Percentiles rank a stretch among this genome's conserved stretches.
phyloP scores from a whole-genome alignment of 2,888 invertebrate species.

The Orthosia gothica region DNA sequence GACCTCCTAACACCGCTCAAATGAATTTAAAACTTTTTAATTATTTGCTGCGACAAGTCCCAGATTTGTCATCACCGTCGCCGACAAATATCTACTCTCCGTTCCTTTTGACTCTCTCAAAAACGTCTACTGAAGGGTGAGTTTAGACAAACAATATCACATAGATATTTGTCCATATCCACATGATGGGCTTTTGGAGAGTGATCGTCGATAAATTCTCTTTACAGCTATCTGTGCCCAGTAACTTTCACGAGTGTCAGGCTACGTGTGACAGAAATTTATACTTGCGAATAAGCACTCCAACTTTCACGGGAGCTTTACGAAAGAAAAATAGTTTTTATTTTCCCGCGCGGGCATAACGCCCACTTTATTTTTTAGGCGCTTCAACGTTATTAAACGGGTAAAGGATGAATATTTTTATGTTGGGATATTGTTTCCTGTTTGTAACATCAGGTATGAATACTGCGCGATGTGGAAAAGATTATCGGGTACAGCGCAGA shows the following conservation, averaged over 20 bases:
- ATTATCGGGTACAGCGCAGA: constrained; percentile 72
- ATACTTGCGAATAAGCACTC: constrained; percentile 75
- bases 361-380: constrained; percentile 69
- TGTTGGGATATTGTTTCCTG: constrained; percentile 56
- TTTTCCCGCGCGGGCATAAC: constrained; percentile 61
- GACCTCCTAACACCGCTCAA: constrained; percentile 79
- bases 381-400: constrained; percentile 70
- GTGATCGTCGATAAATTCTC: constrained; percentile 61
- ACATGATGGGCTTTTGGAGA: constrained; percentile 43
- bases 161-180: constrained; percentile 35
- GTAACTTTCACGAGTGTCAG: constrained; percentile 56
- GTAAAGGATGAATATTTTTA: constrained; percentile 68
- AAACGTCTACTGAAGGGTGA: constrained; percentile 8
- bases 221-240: constrained; percentile 55
- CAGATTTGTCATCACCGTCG: constrained; percentile 74
- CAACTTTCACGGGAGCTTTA: constrained; percentile 67
- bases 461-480: constrained; percentile 66
- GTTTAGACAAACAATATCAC: constrained; percentile 26
- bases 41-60: constrained; percentile 79
- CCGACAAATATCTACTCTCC: constrained; percentile 45
- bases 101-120: constrained; percentile 13
- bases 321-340: constrained; percentile 72
- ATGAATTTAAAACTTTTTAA: constrained; percentile 86
- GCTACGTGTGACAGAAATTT: constrained; percentile 73
- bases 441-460: constrained; percentile 18